A percentile compares a stretch with the other conserved stretches of the same genome.
Conservation (phyloP, 2,797 vertebrate species). For the Macropodus opercularis region DNA sequence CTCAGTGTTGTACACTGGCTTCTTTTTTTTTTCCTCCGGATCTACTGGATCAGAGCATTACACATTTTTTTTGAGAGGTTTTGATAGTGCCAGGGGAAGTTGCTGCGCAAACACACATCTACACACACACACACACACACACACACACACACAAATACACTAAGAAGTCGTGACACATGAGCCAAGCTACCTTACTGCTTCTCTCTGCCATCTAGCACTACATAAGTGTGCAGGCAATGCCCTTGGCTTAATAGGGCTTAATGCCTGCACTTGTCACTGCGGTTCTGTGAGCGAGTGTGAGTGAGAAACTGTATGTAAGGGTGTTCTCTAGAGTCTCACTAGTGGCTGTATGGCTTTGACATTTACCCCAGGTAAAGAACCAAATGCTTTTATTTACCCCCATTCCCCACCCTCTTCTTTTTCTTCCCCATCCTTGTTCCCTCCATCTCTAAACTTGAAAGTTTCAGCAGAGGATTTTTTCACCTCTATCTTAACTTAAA, state of each 20-base stretch:
- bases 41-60: constrained; percentile 53
- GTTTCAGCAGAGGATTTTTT: constrained; percentile 49
- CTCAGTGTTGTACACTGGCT: constrained; percentile 19
- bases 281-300: constrained; percentile 58
- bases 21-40: constrained; percentile 51
- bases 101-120: constrained; percentile 14
- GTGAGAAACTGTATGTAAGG: constrained; percentile 56
- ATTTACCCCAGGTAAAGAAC: constrained; percentile 75
- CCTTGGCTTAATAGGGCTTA: constrained; percentile 73
- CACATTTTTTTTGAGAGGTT: constrained; percentile 48
- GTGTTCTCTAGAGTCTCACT: constrained; percentile 55
- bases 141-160: constrained; percentile 33
- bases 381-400: constrained; percentile 64
- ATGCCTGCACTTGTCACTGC: constrained; percentile 73
- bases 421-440: not conserved
- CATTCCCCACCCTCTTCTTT: constrained; percentile 4
- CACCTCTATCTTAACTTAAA: constrained; percentile 48
- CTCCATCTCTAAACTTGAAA: constrained; percentile 16
- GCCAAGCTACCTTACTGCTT: constrained; percentile 51
- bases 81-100: constrained; percentile 45
- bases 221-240: constrained; percentile 69
- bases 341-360: constrained; percentile 63
- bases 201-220: constrained; percentile 57
- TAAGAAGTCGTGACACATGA: constrained; percentile 65
- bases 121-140: constrained; percentile 28